These are phyloP conservation scores for Montipora capricornis DNA, from an alignment of 64 coral and sea anemone genomes.

Conservation along the genomic window DNA sequence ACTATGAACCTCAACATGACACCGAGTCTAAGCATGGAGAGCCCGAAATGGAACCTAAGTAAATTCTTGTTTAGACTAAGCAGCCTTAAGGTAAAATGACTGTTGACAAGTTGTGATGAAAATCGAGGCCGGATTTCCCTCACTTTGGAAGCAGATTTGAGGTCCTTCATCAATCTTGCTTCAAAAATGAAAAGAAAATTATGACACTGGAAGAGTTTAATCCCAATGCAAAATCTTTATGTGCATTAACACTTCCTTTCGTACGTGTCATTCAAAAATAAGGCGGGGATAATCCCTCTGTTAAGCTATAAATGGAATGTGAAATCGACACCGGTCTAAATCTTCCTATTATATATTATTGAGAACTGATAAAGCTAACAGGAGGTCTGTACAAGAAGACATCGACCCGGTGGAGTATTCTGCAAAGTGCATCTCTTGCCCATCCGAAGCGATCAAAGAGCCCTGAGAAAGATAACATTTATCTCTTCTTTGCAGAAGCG, in stretches of 20 bases:
- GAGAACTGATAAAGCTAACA: background rate
- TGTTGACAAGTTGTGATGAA: background rate
- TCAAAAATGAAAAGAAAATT: too few species aligned
- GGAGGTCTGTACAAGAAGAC: slow-evolving; percentile 7
- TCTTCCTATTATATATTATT: background rate
- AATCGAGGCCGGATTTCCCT: too few species aligned
- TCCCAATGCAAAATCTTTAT: too few species aligned
- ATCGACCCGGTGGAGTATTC: background rate
- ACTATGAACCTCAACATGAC: too few species aligned
- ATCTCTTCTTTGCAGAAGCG: too few species aligned
- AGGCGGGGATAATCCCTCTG: background rate
- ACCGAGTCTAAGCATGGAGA: too few species aligned
- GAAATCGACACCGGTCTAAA: slow-evolving; percentile 6
- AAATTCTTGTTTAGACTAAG: background rate
- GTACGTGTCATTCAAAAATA: slow-evolving; percentile 14
- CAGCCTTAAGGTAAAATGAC: background rate
- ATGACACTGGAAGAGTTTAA: too few species aligned
- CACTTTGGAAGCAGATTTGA: too few species aligned
- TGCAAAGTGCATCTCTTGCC: background rate
- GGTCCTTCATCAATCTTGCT: too few species aligned
- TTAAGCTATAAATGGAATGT: background rate
- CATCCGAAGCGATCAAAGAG: background rate
- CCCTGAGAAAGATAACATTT: too few species aligned
- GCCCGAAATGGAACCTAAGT: too few species aligned
- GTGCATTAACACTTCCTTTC: background rate